Conservation (phyloP, 2,888 invertebrate genomes). For the Epistrophe grossulariae region DNA sequence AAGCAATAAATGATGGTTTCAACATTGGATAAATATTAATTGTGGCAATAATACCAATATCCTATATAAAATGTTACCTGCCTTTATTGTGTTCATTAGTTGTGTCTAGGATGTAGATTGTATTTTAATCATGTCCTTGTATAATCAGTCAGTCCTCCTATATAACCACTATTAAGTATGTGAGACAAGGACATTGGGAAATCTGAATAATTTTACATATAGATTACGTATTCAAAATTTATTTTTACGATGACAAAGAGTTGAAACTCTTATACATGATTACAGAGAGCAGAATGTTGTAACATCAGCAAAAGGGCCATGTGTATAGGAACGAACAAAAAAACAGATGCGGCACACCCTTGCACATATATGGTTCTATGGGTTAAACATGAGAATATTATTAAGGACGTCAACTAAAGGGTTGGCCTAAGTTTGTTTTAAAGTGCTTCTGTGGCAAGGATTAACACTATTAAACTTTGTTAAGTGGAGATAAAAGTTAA, state of each 20-base stretch:
- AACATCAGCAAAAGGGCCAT: conserved; percentile 17
- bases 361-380: conserved; percentile 24
- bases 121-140: conserved; percentile 45
- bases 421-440: conserved; percentile 43
- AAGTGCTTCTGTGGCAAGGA: conserved; percentile 56
- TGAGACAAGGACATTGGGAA: not conserved
- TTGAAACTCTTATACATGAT: conserved; percentile 5
- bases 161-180: not conserved
- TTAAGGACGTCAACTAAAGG: conserved; percentile 34
- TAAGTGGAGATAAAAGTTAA: conserved; percentile 46
- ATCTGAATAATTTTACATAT: conserved; percentile 23
- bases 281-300: not conserved
- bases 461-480: conserved; percentile 47
- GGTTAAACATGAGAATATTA: conserved; percentile 30
- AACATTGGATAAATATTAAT: conserved; percentile 53
- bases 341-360: not conserved
- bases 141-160: not conserved
- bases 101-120: conserved; percentile 58
- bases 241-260: conserved; percentile 33
- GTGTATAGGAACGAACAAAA: not conserved
- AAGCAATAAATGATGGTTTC: conserved; percentile 64
- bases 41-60: conserved; percentile 65
- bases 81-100: conserved; percentile 69
- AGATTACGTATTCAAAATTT: conserved; percentile 28
- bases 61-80: conserved; percentile 16